Evolutionary conservation across 2,113 vertebrate species (phyloP), one percentile per base, ranked within the genome.

Genomic region (Oncorhynchus gorbuscha): DNA sequence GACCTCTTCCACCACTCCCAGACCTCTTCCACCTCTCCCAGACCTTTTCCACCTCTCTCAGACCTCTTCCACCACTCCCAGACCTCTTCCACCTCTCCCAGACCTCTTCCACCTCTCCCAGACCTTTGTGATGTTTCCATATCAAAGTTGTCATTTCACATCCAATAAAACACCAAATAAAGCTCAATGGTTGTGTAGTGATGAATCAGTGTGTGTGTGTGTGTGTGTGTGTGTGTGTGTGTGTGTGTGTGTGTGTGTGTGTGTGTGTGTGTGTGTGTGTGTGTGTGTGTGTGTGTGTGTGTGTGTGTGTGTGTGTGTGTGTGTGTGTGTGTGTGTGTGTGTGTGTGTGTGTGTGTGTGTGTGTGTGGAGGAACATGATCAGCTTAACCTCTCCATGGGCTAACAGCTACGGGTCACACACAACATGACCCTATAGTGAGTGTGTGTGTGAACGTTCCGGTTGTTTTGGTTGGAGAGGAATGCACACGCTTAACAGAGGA

Each of bases 321-420:
- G 24, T 68, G 66, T 68, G 66, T 68, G 30, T 68, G 30, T 14
- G 65, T 7, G 24, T 8, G 66, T 18, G 26, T 5, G 51, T 13
- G 76, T 32, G 24, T 68, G 66, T 35, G 66, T 35, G 18, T n/a
- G 30, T 28, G 65, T 78, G 71, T 73, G 26, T 78, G 76, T 65
- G 32, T 65, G 35, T 39, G 39, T 8, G 39, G 0, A 2, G 64
- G 45, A 39, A 28, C 22, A 71, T 22, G 62, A 80, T 55, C 70
- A 80, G 73, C 73, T 83, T 76, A 74, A 78, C 78, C 71, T n/a
- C 51, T 39, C 59, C 67, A 74, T 65, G 55, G 62, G 32, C 58
- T 66, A 24, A 51, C 70, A 48, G 32, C 48, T 49, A 30, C 11
- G 39, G 71, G 71, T 77, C 69, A 71, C 8, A 13, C 22, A n/a